phyloP scores from a whole-genome alignment of 37 sponge, comb jelly and placozoan species.

The Aplysina aerophoba region DNA sequence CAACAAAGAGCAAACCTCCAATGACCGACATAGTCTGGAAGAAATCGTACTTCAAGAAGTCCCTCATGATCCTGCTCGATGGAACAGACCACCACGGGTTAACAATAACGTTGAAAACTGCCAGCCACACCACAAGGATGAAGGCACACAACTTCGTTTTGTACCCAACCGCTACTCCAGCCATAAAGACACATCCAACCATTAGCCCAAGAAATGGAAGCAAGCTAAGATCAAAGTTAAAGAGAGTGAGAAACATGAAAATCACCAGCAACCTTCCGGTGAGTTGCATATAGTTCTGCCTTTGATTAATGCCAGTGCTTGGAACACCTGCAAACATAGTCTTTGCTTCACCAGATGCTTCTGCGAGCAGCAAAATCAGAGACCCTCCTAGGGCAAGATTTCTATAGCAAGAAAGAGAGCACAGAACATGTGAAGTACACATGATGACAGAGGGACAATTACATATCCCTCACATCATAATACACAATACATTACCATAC shows the following conservation, averaged over 20 bases:
- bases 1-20: conserved; percentile 95
- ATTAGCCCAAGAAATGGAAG: conserved; percentile 74
- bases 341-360: conserved; percentile 85
- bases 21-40: conserved; percentile 98
- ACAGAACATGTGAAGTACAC: no score
- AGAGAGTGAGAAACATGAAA: conserved; percentile 97
- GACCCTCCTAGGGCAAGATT: conserved; percentile 92
- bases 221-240: conserved; percentile 79
- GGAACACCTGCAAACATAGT: conserved; percentile 99
- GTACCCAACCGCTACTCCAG: conserved; percentile 91
- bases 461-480: no score
- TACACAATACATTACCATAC: no score
- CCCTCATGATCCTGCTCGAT: conserved; percentile 78
- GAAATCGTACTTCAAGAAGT: conserved; percentile 98
- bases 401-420: conserved; percentile 35
- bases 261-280: conserved; percentile 93
- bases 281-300: conserved; percentile 96
- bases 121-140: conserved; percentile 82
- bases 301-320: conserved; percentile 78
- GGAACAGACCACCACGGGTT: conserved; percentile 92
- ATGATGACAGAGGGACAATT: no score
- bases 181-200: conserved; percentile 72
- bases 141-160: conserved; percentile 94
- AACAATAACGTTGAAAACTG: conserved; percentile 74
- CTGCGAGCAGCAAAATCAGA: conserved; percentile 92